A percentile compares a stretch with the other conserved stretches of the same genome.
These are phyloP conservation scores for Chionis minor DNA, from an alignment of 2,113 vertebrate genomes.

Conservation along the genomic window DNA sequence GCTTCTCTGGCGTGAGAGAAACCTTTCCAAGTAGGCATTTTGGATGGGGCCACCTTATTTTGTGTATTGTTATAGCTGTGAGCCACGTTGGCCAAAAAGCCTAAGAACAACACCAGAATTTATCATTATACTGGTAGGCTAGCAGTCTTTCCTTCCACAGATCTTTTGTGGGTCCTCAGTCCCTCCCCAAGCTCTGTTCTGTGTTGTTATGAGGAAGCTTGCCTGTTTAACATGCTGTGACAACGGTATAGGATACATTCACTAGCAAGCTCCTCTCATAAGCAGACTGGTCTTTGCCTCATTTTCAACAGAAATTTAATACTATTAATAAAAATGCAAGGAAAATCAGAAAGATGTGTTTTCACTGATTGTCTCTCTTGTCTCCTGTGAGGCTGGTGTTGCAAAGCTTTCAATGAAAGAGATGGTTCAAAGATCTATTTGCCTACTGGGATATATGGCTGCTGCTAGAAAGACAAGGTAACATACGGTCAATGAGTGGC, in stretches of 20 bases:
- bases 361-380: neutral
- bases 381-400: neutral
- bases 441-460: neutral
- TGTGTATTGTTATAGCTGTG: neutral
- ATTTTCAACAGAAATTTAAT: neutral
- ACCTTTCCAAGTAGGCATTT: neutral
- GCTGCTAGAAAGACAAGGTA: neutral
- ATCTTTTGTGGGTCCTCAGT: neutral
- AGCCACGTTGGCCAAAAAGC: neutral
- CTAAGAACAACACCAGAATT: neutral
- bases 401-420: neutral
- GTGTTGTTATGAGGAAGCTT: neutral
- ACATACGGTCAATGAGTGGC: neutral
- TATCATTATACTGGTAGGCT: neutral
- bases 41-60: neutral
- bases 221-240: neutral
- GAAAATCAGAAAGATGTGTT: neutral
- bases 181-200: neutral
- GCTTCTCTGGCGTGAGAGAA: neutral
- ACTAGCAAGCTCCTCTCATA: neutral
- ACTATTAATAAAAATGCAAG: neutral
- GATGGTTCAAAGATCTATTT: neutral
- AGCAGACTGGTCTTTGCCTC: neutral
- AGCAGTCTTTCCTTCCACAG: neutral
- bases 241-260: neutral